Conservation (phyloP, 2,888 invertebrate genomes). For the Perithous albicinctus region DNA sequence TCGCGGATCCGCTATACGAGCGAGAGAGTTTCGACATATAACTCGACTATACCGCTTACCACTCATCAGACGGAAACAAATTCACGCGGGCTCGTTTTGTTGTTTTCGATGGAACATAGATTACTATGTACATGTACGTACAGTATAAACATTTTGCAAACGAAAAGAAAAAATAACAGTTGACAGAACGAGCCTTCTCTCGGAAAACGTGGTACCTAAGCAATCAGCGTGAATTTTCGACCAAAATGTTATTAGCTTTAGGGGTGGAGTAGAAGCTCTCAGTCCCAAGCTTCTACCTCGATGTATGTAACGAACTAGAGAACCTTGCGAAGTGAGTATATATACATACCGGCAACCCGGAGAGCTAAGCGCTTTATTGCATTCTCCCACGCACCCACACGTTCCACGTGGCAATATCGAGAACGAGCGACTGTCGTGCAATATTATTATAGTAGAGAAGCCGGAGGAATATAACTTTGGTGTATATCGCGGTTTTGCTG, state of each 20-base stretch:
- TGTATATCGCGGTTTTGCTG: slow-evolving; percentile 3
- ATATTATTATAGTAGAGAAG: slow-evolving; percentile 31
- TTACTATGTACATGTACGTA: slow-evolving; percentile 4
- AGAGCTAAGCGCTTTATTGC: slow-evolving; percentile 24
- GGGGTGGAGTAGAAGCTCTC: slow-evolving; percentile 17
- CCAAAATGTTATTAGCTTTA: slow-evolving; percentile 49
- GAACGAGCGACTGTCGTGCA: slow-evolving; percentile 23
- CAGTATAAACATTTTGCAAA: slow-evolving; percentile 8
- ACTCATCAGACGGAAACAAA: slow-evolving; percentile 25
- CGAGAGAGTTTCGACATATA: slow-evolving; percentile 22
- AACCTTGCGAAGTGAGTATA: neutral
- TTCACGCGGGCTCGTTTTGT: slow-evolving; percentile 9
- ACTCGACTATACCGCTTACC: neutral
- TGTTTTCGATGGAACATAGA: neutral
- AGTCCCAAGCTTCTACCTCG: neutral
- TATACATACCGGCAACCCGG: slow-evolving; percentile 6
- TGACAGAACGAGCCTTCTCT: slow-evolving; percentile 2
- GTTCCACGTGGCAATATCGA: slow-evolving; percentile 29
- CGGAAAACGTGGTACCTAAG: slow-evolving; percentile 1
- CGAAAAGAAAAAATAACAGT: slow-evolving; percentile 8
- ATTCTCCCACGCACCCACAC: slow-evolving; percentile 13
- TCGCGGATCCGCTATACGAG: slow-evolving; percentile 39
- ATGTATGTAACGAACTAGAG: neutral
- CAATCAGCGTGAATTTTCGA: slow-evolving; percentile 49
- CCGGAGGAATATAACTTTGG: slow-evolving; percentile 22